phyloP scores from a whole-genome alignment of 2,888 invertebrate genomes.

The Temnothorax unifasciatus region DNA sequence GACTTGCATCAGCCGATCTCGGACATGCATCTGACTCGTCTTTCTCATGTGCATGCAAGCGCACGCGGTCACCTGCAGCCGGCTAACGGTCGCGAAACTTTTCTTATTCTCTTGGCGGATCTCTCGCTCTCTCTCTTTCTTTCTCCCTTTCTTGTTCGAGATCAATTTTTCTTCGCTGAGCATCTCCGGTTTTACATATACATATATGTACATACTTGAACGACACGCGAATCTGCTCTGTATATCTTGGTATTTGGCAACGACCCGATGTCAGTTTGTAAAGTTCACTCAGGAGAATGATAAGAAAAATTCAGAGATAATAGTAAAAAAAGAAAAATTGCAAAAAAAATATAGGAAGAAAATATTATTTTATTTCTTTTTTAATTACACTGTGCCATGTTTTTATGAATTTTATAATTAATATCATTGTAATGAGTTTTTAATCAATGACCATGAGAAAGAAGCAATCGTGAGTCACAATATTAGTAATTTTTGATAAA shows the following conservation, averaged over 20 bases:
- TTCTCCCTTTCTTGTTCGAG: slow-evolving; percentile 9
- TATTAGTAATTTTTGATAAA: not conserved
- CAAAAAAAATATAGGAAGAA: not conserved
- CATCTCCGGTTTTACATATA: slow-evolving; percentile 3
- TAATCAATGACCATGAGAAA: not conserved
- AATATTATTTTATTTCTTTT: not conserved
- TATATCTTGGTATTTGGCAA: not conserved
- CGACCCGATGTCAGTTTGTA: not conserved
- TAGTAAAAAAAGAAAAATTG: not conserved
- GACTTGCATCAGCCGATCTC: slow-evolving; percentile 74
- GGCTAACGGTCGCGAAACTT: slow-evolving; percentile 64
- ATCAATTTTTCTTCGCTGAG: slow-evolving; percentile 16
- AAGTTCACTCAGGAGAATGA: not conserved
- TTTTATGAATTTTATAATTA: not conserved
- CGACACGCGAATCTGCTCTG: not conserved
- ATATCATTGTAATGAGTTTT: not conserved
- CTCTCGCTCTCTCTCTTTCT: not conserved
- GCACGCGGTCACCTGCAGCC: slow-evolving; percentile 44
- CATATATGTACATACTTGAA: not conserved
- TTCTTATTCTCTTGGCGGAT: slow-evolving; percentile 21
- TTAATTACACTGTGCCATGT: not conserved
- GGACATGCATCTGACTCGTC: slow-evolving; percentile 26
- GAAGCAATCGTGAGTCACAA: not conserved
- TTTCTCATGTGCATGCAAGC: slow-evolving; percentile 27
- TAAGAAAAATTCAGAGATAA: not conserved